phyloP scores from a whole-genome alignment of 2,888 invertebrate genomes.

The Tineola bisselliella region DNA sequence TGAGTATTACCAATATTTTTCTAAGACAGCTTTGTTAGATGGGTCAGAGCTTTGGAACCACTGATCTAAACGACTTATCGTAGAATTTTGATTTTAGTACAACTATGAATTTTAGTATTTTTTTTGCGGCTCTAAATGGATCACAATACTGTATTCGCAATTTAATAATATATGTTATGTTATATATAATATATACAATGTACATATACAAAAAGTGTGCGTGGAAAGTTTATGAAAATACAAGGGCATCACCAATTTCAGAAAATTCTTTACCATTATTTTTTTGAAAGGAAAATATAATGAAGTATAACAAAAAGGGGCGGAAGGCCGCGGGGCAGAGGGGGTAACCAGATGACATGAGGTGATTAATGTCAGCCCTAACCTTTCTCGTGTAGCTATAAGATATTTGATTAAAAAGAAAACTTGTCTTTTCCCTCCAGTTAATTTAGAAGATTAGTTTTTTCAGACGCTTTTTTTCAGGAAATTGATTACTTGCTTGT shows the following conservation, averaged over 20 bases:
- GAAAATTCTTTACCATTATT: not conserved
- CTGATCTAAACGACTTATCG: no score
- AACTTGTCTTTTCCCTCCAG: not conserved
- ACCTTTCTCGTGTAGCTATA: not conserved
- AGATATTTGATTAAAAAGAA: not conserved
- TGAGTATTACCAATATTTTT: no score
- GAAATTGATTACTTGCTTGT: not conserved
- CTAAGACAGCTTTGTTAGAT: no score
- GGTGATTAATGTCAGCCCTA: constrained; percentile 3
- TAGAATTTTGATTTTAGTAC: no score
- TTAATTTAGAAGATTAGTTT: not conserved
- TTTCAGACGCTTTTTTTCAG: not conserved
- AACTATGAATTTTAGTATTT: no score
- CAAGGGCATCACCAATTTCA: not conserved
- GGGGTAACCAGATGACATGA: not conserved
- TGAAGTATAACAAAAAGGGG: not conserved
- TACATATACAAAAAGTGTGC: not conserved
- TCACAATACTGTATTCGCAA: no score
- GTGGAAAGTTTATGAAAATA: not conserved
- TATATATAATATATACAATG: no score
- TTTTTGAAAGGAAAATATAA: constrained; percentile 5
- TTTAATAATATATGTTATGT: no score
- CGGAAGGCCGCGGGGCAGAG: not conserved
- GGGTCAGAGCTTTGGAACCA: no score
- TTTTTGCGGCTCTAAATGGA: no score